Evolutionary conservation across 1,140 invertebrate species (phyloP).

Genomic region (Camponotus floridanus): DNA sequence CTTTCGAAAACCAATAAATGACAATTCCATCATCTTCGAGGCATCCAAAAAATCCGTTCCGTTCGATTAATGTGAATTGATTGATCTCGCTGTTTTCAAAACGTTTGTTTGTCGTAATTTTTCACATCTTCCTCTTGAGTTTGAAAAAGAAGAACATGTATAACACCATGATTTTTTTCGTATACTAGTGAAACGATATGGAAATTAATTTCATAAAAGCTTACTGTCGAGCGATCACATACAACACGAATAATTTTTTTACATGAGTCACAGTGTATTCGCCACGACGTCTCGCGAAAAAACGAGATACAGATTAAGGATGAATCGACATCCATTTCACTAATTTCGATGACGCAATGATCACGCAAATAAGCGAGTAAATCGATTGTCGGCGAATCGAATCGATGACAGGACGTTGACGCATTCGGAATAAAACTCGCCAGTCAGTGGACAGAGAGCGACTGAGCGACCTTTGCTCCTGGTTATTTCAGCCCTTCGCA

Average conservation of each 20-base stretch:
- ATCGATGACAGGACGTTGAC: slow-evolving; percentile 9
- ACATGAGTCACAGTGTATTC: not conserved
- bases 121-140: slow-evolving; percentile 7
- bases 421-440: slow-evolving; percentile 68
- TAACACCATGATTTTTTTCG: not conserved
- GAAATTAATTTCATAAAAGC: not conserved
- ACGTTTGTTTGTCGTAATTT: not conserved
- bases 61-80: not conserved
- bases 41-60: slow-evolving; percentile 4
- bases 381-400: not conserved
- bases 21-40: slow-evolving; percentile 43
- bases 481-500: slow-evolving; percentile 83
- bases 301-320: not conserved
- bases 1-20: slow-evolving; percentile 47
- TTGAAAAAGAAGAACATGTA: not conserved
- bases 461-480: slow-evolving; percentile 84
- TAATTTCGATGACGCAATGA: not conserved
- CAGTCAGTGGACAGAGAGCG: slow-evolving; percentile 77
- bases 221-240: not conserved
- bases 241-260: not conserved
- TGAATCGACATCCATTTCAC: slow-evolving; percentile 8
- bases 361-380: not conserved
- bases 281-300: not conserved
- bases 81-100: not conserved
- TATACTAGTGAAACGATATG: not conserved